Conservation (phyloP, 2,797 vertebrate genomes). For the Podargus strigoides region DNA sequence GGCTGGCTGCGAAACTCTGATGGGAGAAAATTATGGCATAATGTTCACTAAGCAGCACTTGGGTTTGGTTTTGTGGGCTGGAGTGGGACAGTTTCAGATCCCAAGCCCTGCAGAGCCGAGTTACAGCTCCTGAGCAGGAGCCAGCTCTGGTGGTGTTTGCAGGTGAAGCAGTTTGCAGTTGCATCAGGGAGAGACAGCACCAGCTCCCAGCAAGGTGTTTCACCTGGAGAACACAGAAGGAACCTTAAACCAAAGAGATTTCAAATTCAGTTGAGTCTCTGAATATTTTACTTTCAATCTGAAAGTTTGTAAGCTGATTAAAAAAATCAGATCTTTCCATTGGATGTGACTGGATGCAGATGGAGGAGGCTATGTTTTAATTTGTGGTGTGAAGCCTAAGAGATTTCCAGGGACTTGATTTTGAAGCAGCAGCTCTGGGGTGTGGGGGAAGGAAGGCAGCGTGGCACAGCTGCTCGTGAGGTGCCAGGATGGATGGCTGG, state of each 20-base stretch:
- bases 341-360: neutral
- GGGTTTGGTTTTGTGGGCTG: neutral
- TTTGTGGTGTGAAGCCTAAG: neutral
- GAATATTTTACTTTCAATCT: neutral
- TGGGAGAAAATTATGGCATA: neutral
- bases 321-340: neutral
- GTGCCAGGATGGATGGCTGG: neutral
- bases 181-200: neutral
- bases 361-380: neutral
- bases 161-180: neutral
- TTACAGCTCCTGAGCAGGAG: neutral
- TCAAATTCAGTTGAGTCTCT: neutral
- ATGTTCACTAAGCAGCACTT: neutral
- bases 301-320: neutral
- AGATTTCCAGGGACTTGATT: neutral
- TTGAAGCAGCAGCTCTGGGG: neutral
- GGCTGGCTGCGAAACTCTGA: neutral
- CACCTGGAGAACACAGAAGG: neutral
- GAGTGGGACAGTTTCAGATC: neutral
- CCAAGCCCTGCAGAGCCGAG: neutral
- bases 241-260: neutral
- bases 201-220: neutral
- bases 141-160: neutral
- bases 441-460: neutral
- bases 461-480: neutral